phyloP scores from a whole-genome alignment of 2,797 vertebrate genomes.

The Heterohyrax brucei region DNA sequence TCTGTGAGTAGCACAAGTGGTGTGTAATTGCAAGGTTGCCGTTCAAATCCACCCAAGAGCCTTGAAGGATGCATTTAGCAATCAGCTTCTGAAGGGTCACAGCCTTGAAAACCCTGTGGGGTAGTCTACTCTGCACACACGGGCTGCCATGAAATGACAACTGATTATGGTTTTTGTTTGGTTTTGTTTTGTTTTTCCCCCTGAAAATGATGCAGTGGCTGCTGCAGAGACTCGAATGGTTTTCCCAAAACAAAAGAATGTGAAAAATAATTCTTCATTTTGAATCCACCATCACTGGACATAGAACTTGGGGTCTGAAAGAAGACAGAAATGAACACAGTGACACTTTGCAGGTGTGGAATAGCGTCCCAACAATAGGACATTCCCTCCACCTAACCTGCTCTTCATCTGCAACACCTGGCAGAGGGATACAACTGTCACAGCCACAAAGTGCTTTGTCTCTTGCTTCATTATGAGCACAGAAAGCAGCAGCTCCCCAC shows the following conservation, averaged over 20 bases:
- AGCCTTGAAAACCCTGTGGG: background rate
- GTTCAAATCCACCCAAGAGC: background rate
- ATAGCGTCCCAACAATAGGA: background rate
- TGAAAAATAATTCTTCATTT: background rate
- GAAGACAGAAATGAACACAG: background rate
- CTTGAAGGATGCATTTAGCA: background rate
- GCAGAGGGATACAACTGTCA: background rate
- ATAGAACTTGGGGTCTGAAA: background rate
- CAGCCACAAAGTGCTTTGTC: conserved; percentile 59
- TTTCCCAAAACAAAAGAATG: background rate
- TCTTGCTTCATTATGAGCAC: background rate
- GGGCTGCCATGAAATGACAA: background rate
- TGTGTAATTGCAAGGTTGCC: background rate
- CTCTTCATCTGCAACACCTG: conserved; percentile 66
- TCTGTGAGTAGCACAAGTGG: background rate
- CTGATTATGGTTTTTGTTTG: background rate
- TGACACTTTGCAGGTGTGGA: background rate
- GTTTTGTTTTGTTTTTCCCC: background rate
- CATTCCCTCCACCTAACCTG: background rate
- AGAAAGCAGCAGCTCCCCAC: background rate
- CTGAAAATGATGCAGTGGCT: background rate
- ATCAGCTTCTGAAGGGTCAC: background rate
- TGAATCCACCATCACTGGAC: background rate
- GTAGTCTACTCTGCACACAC: background rate
- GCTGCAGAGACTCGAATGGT: background rate